phyloP scores from a whole-genome alignment of 2,888 invertebrate genomes.

The Lasioglossum malachurum region DNA sequence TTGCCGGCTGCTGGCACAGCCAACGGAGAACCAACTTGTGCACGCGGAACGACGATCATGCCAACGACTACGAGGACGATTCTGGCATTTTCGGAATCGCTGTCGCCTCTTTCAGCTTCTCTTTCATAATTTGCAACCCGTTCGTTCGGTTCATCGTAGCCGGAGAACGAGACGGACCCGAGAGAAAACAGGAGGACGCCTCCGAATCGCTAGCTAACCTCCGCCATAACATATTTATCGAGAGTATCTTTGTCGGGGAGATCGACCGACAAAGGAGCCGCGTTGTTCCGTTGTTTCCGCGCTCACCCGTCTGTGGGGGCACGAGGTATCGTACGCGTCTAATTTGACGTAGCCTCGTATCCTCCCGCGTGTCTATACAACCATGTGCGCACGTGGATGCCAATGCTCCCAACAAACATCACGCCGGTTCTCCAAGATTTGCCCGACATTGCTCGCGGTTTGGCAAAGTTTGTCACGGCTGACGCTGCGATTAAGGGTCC shows the following conservation, averaged over 20 bases:
- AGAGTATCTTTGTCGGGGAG: conserved; percentile 34
- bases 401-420: background rate
- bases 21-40: conserved; percentile 82
- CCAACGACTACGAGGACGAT: conserved; percentile 38
- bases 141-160: conserved; percentile 44
- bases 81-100: conserved; percentile 30
- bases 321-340: background rate
- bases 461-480: conserved; percentile 4
- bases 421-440: background rate
- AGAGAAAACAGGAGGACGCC: background rate
- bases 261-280: conserved; percentile 34
- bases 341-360: background rate
- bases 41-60: conserved; percentile 71
- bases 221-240: conserved; percentile 32
- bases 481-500: conserved; percentile 16
- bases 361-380: background rate
- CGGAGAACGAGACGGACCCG: background rate
- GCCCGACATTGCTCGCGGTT: background rate
- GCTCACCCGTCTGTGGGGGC: background rate
- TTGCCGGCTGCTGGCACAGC: conserved; percentile 74
- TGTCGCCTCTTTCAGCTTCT: background rate
- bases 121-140: background rate
- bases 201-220: conserved; percentile 15
- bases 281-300: conserved; percentile 18
- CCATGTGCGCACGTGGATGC: conserved; percentile 3